A percentile compares a stretch with the other conserved stretches of the same genome.
Evolutionary conservation across 2,888 invertebrate genomes (phyloP).

Genomic region (Heliconius sara): DNA sequence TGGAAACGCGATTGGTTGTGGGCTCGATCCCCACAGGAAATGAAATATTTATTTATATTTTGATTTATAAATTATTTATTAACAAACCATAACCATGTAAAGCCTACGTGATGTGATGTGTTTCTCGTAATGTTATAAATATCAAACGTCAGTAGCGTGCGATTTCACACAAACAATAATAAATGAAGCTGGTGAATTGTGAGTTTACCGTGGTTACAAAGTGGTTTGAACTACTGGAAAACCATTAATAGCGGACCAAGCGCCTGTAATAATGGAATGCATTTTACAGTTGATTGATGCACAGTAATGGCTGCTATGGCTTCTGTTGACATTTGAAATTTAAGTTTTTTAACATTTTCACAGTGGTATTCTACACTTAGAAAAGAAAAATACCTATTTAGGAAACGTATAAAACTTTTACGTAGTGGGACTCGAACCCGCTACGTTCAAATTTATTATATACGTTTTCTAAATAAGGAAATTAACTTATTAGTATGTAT

Average conservation of each 20-base stretch:
- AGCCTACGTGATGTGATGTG: too few relatives aligned
- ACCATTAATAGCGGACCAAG: conserved; percentile 3
- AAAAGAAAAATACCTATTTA: too few relatives aligned
- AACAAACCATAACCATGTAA: too few relatives aligned
- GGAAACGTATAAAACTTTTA: too few relatives aligned
- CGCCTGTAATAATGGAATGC: conserved; percentile 33
- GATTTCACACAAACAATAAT: background rate
- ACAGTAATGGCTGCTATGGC: conserved; percentile 32
- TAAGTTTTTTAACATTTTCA: too few relatives aligned
- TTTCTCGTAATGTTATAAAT: background rate
- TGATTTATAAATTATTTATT: too few relatives aligned
- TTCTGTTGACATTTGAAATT: conserved; percentile 27
- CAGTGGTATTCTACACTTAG: too few relatives aligned
- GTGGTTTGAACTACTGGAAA: conserved; percentile 2
- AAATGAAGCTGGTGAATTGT: background rate
- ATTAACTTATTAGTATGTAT: conserved; percentile 36
- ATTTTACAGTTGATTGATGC: conserved; percentile 40
- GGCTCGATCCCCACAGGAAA: too few relatives aligned
- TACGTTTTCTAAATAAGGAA: background rate
- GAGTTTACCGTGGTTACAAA: background rate
- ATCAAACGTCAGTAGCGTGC: background rate
- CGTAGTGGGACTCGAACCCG: too few relatives aligned
- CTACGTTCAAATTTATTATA: too few relatives aligned
- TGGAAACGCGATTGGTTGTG: too few relatives aligned
- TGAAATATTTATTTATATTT: too few relatives aligned